Percentiles rank a stretch among this genome's conserved stretches.
These are phyloP conservation scores for Noctilio leporinus DNA, from an alignment of 2,113 vertebrate species.

Conservation along the genomic window DNA sequence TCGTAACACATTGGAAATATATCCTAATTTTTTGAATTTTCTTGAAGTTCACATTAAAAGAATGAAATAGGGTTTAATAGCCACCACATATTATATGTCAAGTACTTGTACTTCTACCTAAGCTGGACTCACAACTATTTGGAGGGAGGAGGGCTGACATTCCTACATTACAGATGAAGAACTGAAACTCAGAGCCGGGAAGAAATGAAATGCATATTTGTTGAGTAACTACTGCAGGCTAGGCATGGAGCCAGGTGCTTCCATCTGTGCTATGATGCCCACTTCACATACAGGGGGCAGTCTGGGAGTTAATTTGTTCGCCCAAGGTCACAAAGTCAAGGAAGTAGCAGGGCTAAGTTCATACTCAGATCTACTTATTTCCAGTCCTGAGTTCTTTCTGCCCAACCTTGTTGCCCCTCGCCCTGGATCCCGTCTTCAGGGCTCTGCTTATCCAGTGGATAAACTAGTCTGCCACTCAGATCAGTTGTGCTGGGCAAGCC, in stretches of 20 bases:
- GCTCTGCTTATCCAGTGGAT: not conserved
- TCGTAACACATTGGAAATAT: not conserved
- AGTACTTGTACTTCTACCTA: not conserved
- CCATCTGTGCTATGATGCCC: not conserved
- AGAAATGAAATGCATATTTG: not conserved
- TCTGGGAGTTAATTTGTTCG: not conserved
- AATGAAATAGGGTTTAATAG: not conserved
- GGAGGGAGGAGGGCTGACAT: not conserved
- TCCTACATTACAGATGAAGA: not conserved
- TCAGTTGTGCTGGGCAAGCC: not conserved
- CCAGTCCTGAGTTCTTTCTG: not conserved
- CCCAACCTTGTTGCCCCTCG: too few species aligned
- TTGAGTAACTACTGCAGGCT: not conserved
- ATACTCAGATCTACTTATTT: not conserved
- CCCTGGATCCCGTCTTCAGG: not conserved
- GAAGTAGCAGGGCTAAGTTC: not conserved
- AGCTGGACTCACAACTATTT: not conserved
- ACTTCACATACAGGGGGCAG: not conserved
- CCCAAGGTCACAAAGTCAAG: not conserved
- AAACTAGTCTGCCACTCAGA: not conserved
- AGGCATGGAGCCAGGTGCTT: not conserved
- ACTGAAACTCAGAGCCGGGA: not conserved
- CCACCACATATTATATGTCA: not conserved
- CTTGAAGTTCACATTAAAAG: slow-evolving; percentile 14
- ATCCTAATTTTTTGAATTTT: not conserved